phyloP scores from a whole-genome alignment of 2,113 vertebrate species.

The Capra hircus region DNA sequence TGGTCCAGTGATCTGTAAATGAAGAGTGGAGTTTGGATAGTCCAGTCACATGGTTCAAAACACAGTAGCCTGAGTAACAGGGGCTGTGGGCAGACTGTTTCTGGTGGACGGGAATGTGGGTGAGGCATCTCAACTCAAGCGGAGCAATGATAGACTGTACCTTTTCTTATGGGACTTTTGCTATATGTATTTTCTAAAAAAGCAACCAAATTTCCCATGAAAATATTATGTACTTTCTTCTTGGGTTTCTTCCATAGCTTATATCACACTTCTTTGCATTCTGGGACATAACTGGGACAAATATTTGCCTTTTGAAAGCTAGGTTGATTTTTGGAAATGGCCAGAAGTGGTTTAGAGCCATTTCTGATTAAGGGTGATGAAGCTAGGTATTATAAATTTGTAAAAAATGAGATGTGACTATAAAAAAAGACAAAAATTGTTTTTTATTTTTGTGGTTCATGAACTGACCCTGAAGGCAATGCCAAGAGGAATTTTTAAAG shows the following conservation, averaged over 20 bases:
- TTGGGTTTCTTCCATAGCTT: not conserved
- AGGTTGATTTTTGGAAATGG: conserved; percentile 18
- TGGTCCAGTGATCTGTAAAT: not conserved
- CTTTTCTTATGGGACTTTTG: not conserved
- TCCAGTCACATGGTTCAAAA: not conserved
- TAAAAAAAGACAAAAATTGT: conserved; percentile 46
- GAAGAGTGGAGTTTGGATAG: not conserved
- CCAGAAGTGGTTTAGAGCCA: conserved; percentile 16
- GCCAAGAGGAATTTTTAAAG: conserved; percentile 44
- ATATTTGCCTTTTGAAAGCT: conserved; percentile 37
- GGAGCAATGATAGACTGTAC: not conserved
- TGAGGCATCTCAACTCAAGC: not conserved
- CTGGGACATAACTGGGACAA: not conserved
- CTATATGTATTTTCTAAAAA: not conserved
- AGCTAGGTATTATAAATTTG: conserved; percentile 32
- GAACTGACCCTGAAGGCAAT: conserved; percentile 53
- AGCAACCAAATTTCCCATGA: not conserved
- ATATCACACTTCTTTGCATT: not conserved
- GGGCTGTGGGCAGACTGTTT: not conserved
- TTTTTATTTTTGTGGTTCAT: conserved; percentile 37
- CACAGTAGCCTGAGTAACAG: not conserved
- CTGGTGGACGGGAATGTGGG: too few relatives aligned
- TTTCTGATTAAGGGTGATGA: conserved; percentile 52
- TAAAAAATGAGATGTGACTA: conserved; percentile 46
- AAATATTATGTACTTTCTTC: not conserved